A percentile compares a stretch with the other conserved stretches of the same genome.
phyloP scores from a whole-genome alignment of 92 coral and sea anemone genomes.

The Phenganax stokvisi region DNA sequence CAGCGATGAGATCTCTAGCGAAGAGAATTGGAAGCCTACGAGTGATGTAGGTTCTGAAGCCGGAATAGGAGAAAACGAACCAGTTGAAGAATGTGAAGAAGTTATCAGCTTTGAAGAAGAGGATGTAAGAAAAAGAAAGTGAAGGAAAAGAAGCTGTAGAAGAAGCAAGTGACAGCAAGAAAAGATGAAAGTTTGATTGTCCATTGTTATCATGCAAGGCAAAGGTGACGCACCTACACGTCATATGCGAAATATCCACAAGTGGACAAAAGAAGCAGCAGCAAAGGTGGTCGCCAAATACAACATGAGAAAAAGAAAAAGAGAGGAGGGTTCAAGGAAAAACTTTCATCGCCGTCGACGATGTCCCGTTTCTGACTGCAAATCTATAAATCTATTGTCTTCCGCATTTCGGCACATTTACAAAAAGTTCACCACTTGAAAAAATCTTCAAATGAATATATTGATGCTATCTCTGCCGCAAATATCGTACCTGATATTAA shows the following conservation, averaged over 20 bases:
- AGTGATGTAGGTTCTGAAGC: too few relatives aligned
- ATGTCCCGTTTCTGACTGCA: constrained; percentile 39
- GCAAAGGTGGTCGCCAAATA: neutral
- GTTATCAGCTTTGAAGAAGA: neutral
- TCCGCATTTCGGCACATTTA: constrained; percentile 37
- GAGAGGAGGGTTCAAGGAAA: neutral
- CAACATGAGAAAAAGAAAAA: constrained; percentile 8
- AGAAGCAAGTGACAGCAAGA: neutral
- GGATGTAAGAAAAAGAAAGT: neutral
- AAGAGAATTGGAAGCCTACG: too few relatives aligned
- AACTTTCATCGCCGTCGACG: constrained; percentile 38
- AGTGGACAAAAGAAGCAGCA: constrained; percentile 37
- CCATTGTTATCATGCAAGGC: constrained; percentile 24
- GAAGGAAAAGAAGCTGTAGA: neutral
- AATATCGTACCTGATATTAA: neutral
- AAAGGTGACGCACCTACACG: constrained; percentile 38
- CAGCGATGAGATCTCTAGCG: too few relatives aligned
- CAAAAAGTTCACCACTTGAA: constrained; percentile 40
- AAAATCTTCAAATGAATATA: neutral
- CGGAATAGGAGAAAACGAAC: too few relatives aligned
- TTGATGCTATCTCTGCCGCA: neutral
- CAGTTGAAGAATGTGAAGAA: too few relatives aligned
- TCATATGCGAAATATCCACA: constrained; percentile 40
- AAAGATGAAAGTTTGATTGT: neutral
- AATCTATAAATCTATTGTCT: constrained; percentile 26